Evolutionary conservation across 2,888 invertebrate species (phyloP), one percentile per base, ranked within the genome.

Genomic region (Phrixothrix hirtus): DNA sequence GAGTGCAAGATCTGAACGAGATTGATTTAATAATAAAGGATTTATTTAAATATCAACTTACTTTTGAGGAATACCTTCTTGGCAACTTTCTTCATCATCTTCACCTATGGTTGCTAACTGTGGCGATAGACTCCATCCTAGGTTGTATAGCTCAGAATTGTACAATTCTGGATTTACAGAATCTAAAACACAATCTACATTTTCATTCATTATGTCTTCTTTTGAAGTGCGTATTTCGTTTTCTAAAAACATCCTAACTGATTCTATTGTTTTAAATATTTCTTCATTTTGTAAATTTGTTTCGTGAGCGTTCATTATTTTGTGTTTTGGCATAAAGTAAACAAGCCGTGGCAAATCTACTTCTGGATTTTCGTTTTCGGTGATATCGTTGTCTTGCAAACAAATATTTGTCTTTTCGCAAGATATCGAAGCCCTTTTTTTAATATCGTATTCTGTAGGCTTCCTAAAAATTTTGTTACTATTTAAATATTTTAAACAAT

Each of bases 31-130:
- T 31, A 12, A 31, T 7, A 12, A 30, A 7, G 12, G 7, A 13
- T 31, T 7, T 4, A 31, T 12, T 31, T 31, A 38, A 1, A 36
- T 21, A 25, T 17, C 7, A 12, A 42, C 37, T 31, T 46, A 49
- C 43, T 45, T 49, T 17, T 39, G 44, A 10, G 17, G 32, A 15
- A 9, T 29, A n/a, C 15, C 17, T 11, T 59, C 56, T 13, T 53
- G 54, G 15, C 38, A 48, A 59, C 72, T 71, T 54, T 81, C 79
- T 68, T 86, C 86, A 64, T 86, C 86, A 58, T 83, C 80, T 72
- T 87, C 87, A 11, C 86, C 86, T 59, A 87, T 87, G 14, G 87
- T 87, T 37, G 85, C 85, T 37, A 87, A 76, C 34, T 83, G 84
- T 12, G 82, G 81, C 14, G 82, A 79, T 10, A 81, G 78, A 42